Percentiles rank a stretch among this genome's conserved stretches.
Conservation (phyloP, 2,113 vertebrate genomes). For the Nannospalax galili region DNA sequence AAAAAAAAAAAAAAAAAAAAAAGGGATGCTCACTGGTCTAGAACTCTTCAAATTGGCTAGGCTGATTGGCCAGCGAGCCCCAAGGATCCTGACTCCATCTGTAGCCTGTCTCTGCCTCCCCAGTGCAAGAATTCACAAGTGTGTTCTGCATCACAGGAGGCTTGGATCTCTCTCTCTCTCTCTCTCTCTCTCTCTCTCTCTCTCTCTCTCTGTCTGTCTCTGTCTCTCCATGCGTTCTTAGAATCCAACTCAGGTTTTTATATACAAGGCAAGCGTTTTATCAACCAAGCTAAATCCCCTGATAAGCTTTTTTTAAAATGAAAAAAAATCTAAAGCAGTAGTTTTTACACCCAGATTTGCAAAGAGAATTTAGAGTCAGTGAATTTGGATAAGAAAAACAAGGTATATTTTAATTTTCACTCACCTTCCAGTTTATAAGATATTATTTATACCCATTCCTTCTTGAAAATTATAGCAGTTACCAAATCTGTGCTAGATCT, state of each 20-base stretch:
- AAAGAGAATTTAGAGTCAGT: background rate
- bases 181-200: too few species aligned
- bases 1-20: too few species aligned
- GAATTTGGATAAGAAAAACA: background rate
- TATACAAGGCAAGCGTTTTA: too few species aligned
- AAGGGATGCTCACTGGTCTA: background rate
- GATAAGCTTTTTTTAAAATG: too few species aligned
- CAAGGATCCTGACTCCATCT: background rate
- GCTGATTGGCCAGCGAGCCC: background rate
- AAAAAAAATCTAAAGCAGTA: too few species aligned
- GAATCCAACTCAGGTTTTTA: background rate
- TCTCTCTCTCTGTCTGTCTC: too few species aligned
- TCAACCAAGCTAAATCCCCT: background rate
- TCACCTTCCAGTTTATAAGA: background rate
- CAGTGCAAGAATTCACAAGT: background rate
- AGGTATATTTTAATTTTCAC: background rate
- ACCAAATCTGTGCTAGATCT: background rate
- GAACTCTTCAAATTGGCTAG: too few species aligned
- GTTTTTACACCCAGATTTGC: background rate
- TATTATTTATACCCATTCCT: constrained; percentile 25
- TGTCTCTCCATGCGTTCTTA: too few species aligned
- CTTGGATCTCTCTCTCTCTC: too few species aligned
- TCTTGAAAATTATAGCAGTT: constrained; percentile 27
- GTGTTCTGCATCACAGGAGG: background rate
- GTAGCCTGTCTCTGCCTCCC: background rate